These are phyloP conservation scores for Ophraella communa DNA, from an alignment of 2,888 invertebrate species.

Conservation along the genomic window DNA sequence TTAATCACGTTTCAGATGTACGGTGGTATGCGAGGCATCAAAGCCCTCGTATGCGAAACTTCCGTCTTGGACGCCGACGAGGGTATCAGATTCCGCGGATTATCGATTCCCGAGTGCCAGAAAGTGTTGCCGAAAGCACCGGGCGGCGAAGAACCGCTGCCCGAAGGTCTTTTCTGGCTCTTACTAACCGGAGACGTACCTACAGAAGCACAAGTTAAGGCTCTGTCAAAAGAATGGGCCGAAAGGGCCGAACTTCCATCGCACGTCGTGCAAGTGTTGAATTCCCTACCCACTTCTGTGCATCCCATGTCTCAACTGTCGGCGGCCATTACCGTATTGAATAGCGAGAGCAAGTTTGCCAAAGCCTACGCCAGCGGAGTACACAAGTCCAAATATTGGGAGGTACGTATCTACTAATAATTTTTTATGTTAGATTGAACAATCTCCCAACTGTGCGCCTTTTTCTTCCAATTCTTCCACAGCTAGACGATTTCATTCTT, in stretches of 20 bases:
- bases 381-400: slow-evolving; percentile 91
- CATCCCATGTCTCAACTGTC: slow-evolving; percentile 97
- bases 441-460: too few relatives aligned
- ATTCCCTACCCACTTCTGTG: slow-evolving; percentile 86
- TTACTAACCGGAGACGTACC: slow-evolving; percentile 89
- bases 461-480: too few relatives aligned
- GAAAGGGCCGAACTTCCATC: slow-evolving; percentile 86
- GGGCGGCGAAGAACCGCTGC: slow-evolving; percentile 83
- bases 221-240: slow-evolving; percentile 84
- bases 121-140: slow-evolving; percentile 82
- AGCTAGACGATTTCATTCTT: too few relatives aligned
- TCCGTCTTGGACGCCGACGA: slow-evolving; percentile 94
- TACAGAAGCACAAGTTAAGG: slow-evolving; percentile 75
- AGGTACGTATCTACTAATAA: slow-evolving; percentile 60
- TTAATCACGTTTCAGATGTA: too few relatives aligned
- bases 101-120: slow-evolving; percentile 92
- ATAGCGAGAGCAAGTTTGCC: slow-evolving; percentile 91
- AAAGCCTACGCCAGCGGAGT: slow-evolving; percentile 89
- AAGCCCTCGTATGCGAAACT: slow-evolving; percentile 93
- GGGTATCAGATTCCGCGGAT: slow-evolving; percentile 93
- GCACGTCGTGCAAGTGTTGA: slow-evolving; percentile 92
- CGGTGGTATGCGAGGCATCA: slow-evolving; percentile 96
- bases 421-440: too few relatives aligned
- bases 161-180: slow-evolving; percentile 93
- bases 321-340: slow-evolving; percentile 88